Conservation (phyloP, 2,797 vertebrate species). For the Melanotaenia boesemani region DNA sequence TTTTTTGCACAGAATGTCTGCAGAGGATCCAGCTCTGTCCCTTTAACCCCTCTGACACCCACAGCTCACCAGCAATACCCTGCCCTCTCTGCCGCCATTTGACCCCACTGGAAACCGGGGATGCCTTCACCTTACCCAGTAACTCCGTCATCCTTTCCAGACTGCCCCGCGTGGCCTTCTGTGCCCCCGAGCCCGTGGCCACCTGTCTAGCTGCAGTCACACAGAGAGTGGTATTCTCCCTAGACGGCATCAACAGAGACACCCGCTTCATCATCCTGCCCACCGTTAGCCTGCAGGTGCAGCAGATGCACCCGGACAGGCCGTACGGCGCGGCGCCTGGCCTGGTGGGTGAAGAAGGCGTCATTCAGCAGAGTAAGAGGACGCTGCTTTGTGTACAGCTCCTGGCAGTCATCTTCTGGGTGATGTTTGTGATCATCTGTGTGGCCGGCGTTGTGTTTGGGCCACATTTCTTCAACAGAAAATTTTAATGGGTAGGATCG, state of each 20-base stretch:
- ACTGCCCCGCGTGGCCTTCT: slow-evolving; percentile 69
- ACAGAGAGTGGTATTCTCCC: slow-evolving; percentile 81
- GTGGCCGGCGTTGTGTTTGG: slow-evolving; percentile 82
- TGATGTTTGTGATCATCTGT: slow-evolving; percentile 82
- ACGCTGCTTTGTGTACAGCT: slow-evolving; percentile 79
- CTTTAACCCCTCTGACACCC: slow-evolving; percentile 39
- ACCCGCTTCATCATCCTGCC: slow-evolving; percentile 83
- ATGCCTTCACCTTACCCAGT: slow-evolving; percentile 78
- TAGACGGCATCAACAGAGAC: slow-evolving; percentile 76
- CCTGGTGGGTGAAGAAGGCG: slow-evolving; percentile 60
- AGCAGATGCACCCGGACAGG: slow-evolving; percentile 78
- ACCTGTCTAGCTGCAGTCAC: slow-evolving; percentile 72
- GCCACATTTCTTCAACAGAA: slow-evolving; percentile 73
- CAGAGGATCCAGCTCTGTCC: slow-evolving; percentile 80
- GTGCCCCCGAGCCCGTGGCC: slow-evolving; percentile 56
- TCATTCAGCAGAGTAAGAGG: slow-evolving; percentile 71
- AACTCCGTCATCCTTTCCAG: slow-evolving; percentile 78
- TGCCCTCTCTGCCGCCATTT: slow-evolving; percentile 86
- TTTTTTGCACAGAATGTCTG: slow-evolving; percentile 86
- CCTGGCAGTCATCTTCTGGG: slow-evolving; percentile 80
- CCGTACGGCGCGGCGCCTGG: slow-evolving; percentile 34
- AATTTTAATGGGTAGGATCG: slow-evolving; percentile 2
- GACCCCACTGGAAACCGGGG: slow-evolving; percentile 72
- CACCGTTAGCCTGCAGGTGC: slow-evolving; percentile 85
- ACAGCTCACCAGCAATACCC: slow-evolving; percentile 68